Evolutionary conservation across 2,888 invertebrate species (phyloP).

Genomic region (Cataglyphis cursor): DNA sequence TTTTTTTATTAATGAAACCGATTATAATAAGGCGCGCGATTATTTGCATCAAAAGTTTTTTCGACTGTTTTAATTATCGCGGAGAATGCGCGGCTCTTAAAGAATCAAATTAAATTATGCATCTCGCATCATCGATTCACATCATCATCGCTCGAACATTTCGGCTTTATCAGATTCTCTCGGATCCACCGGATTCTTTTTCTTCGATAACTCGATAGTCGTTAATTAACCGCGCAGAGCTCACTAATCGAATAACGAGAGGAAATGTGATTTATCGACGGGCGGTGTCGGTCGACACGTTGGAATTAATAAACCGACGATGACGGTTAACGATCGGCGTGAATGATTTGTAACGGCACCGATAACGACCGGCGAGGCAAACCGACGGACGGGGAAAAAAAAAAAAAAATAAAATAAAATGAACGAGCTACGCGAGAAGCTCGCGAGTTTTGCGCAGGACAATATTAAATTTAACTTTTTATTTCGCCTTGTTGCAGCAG

Average conservation of each 20-base stretch:
- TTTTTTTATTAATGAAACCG: not conserved
- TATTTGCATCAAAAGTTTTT: conserved; percentile 9
- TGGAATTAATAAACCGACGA: conserved; percentile 63
- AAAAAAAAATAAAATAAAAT: not conserved
- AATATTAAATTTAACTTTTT: conserved; percentile 19
- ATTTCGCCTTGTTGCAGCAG: conserved; percentile 32
- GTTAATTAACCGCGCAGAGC: conserved; percentile 65
- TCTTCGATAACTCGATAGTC: conserved; percentile 54
- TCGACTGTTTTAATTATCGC: not conserved
- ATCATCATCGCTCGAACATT: not conserved
- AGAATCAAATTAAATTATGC: not conserved
- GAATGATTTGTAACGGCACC: conserved; percentile 56
- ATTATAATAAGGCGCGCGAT: not conserved
- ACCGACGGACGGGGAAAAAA: not conserved
- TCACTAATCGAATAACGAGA: conserved; percentile 66
- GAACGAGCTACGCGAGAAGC: not conserved
- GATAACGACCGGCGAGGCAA: not conserved
- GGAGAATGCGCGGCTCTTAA: not conserved
- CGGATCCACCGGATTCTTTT: conserved; percentile 18
- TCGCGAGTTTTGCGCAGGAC: not conserved
- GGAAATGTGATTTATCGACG: conserved; percentile 68
- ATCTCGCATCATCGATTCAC: not conserved
- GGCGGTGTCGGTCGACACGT: conserved; percentile 48
- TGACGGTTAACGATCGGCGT: conserved; percentile 48
- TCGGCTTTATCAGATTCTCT: conserved; percentile 27